Evolutionary conservation across 2,888 invertebrate genomes (phyloP).

Genomic region (Luperina testacea): DNA sequence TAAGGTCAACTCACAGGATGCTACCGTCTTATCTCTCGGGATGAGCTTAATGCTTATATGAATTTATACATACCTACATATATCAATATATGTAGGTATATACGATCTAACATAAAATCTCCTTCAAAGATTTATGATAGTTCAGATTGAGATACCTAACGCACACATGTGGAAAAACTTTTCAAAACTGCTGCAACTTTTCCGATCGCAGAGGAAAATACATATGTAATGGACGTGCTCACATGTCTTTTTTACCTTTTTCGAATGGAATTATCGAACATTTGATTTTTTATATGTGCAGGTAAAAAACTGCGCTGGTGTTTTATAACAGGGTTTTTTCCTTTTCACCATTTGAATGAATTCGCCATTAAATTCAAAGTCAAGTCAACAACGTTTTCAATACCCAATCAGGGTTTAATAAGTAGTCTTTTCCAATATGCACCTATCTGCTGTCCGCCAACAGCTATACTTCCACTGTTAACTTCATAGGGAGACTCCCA

Average conservation of each 20-base stretch:
- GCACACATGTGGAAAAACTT: conserved; percentile 17
- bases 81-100: neutral
- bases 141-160: conserved; percentile 21
- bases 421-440: neutral
- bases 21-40: neutral
- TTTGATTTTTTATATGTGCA: neutral
- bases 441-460: neutral
- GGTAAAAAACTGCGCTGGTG: neutral
- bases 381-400: conserved; percentile 4
- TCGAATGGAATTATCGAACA: neutral
- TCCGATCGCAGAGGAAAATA: conserved; percentile 16
- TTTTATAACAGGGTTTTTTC: neutral
- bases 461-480: neutral
- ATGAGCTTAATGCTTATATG: conserved; percentile 12
- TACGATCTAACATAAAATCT: neutral
- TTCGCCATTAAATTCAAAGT: conserved; percentile 10
- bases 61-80: neutral
- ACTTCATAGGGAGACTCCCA: neutral
- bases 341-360: neutral
- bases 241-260: neutral
- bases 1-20: conserved; percentile 1
- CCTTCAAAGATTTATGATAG: conserved; percentile 37
- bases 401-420: neutral
- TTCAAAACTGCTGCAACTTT: conserved; percentile 19
- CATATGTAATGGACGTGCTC: neutral